phyloP scores from a whole-genome alignment of 1,140 invertebrate genomes.

The Zaprionus inermis region DNA sequence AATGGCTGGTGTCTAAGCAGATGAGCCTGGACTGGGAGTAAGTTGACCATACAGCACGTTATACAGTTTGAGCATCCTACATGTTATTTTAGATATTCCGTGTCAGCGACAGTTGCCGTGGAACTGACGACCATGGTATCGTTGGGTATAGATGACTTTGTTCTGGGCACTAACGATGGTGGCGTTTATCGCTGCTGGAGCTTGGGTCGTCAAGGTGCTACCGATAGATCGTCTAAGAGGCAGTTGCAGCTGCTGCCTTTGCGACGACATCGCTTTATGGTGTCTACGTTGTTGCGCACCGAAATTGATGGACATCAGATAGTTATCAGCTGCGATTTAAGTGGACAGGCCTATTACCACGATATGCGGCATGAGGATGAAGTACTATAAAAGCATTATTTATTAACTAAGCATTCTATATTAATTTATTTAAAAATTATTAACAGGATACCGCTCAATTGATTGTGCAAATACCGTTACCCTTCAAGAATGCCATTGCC shows the following conservation, averaged over 20 bases:
- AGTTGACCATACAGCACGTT: constrained; percentile 8
- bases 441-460: constrained; percentile 63
- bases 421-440: neutral
- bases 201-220: constrained; percentile 34
- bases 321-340: constrained; percentile 78
- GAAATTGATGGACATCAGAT: constrained; percentile 46
- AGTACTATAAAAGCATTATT: constrained; percentile 45
- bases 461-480: constrained; percentile 74
- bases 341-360: constrained; percentile 74
- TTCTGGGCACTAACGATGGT: constrained; percentile 72
- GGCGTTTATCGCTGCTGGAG: constrained; percentile 68
- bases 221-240: constrained; percentile 35
- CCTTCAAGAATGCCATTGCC: constrained; percentile 75
- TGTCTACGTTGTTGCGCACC: constrained; percentile 57
- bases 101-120: constrained; percentile 37
- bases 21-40: constrained; percentile 73
- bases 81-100: constrained; percentile 41
- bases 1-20: constrained; percentile 64
- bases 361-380: constrained; percentile 70
- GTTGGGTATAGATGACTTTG: constrained; percentile 62
- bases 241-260: constrained; percentile 60
- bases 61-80: neutral
- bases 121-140: constrained; percentile 66
- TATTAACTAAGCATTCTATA: neutral
- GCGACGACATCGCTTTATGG: constrained; percentile 71